phyloP scores from a whole-genome alignment of 2,888 invertebrate genomes.

The Noctua pronuba region DNA sequence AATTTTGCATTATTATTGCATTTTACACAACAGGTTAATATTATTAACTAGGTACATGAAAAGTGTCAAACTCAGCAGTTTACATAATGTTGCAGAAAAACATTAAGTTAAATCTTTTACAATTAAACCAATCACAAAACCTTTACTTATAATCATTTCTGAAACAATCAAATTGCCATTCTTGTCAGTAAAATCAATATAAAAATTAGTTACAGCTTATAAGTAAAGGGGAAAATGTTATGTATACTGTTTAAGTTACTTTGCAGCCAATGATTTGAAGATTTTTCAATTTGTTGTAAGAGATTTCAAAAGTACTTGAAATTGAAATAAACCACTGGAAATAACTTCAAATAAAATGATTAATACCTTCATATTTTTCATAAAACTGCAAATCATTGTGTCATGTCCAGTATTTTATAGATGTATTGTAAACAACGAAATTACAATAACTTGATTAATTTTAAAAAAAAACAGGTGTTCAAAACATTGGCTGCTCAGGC shows the following conservation, averaged over 20 bases:
- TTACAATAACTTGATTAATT: background rate
- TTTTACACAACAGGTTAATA: conserved; percentile 6
- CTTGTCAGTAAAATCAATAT: conserved; percentile 47
- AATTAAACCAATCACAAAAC: conserved; percentile 63
- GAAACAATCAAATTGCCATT: conserved; percentile 64
- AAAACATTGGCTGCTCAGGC: conserved; percentile 47
- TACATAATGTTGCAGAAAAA: conserved; percentile 64
- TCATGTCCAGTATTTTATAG: background rate
- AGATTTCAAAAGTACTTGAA: background rate
- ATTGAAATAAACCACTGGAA: background rate
- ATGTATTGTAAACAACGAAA: background rate
- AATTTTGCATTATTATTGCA: conserved; percentile 37
- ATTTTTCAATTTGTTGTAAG: background rate
- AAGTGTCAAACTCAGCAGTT: conserved; percentile 61
- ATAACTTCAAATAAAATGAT: background rate
- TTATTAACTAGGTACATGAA: background rate
- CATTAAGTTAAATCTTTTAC: conserved; percentile 67
- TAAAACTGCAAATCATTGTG: too few relatives aligned
- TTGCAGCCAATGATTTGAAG: conserved; percentile 35
- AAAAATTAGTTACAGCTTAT: conserved; percentile 43
- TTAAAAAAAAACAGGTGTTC: background rate
- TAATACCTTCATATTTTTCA: background rate
- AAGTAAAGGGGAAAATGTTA: conserved; percentile 44
- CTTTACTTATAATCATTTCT: conserved; percentile 57
- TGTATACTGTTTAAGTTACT: conserved; percentile 26